Evolutionary conservation across 2,113 vertebrate species (phyloP).

Genomic region (Salvelinus sp.): DNA sequence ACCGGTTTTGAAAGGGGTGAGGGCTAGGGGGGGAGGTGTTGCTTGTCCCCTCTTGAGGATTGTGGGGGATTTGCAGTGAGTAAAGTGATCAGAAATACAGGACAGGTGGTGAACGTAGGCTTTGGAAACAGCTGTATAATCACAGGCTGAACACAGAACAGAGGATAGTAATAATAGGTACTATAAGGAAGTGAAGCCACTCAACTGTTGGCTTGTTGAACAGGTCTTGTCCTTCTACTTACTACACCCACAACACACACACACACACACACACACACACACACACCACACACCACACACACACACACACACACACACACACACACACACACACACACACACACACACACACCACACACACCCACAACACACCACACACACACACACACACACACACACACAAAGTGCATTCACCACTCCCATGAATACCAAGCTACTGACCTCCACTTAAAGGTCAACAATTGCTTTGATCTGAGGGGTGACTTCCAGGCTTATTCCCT

Average conservation of each 20-base stretch:
- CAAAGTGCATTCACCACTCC: slow-evolving; percentile 59
- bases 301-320: too few relatives aligned
- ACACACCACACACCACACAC: too few relatives aligned
- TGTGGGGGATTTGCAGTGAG: background rate
- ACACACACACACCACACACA: background rate
- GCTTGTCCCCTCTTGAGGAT: background rate
- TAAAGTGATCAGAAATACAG: slow-evolving; percentile 6
- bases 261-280: background rate
- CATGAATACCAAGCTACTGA: slow-evolving; percentile 81
- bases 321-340: too few relatives aligned
- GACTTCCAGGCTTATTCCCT: slow-evolving; percentile 69
- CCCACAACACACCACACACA: too few relatives aligned
- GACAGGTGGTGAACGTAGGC: slow-evolving; percentile 25
- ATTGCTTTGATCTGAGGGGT: slow-evolving; percentile 74
- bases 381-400: too few relatives aligned
- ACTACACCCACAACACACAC: too few relatives aligned
- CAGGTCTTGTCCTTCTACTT: slow-evolving; percentile 3
- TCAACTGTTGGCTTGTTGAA: slow-evolving; percentile 9
- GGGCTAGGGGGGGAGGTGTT: background rate
- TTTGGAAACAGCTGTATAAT: slow-evolving; percentile 20
- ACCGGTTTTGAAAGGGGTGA: slow-evolving; percentile 24
- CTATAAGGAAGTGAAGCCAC: slow-evolving; percentile 16
- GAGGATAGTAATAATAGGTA: slow-evolving; percentile 18
- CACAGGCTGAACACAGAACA: background rate
- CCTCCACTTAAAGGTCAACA: slow-evolving; percentile 73